Evolutionary conservation across 2,888 invertebrate genomes (phyloP), one percentile per base, ranked within the genome.

Genomic region (Drosophila lutescens): DNA sequence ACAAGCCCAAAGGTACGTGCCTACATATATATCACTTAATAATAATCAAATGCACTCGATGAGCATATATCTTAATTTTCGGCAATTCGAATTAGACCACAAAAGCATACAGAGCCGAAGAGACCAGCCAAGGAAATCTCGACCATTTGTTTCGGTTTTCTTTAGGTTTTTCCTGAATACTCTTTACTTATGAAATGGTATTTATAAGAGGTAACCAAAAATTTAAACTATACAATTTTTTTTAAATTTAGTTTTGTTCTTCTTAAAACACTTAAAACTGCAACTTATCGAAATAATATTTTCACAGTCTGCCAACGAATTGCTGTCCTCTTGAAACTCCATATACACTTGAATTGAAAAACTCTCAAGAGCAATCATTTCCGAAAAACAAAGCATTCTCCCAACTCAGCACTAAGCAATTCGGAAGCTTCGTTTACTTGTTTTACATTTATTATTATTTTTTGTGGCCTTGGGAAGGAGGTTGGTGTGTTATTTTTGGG

Each of bases 1-100:
- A 72, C 53, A 38, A 20, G 49, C 53, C 54, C 40, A 50, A 46
- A 53, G 38, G 44, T 17, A 47, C 2, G 34, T 10, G 36, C 47
- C 49, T 26, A 26, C 30, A 30, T 15, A 63, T 23, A 46, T 44
- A 65, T 38, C 74, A 79, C 76, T 82, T 77, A 78, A 79, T 87
- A 79, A 77, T 81, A 78, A 79, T 79, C 71, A 84, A 84, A 78
- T 76, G 78, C 79, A 78, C 76, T 85, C 76, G 56, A 74, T 63
- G 62, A 68, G 20, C 56, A 84, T 80, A 70, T 72, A 74, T 84
- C 75, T 84, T 73, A 71, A 80, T 81, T 74, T 54, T 58, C 58
- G 71, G 51, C 59, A 72, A 77, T 75, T 63, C 71, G 50, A 69
- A 69, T 62, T 60, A 53, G 43, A 58, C 49, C 61, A 50, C 26